These are phyloP conservation scores for Eurois occulta DNA, from an alignment of 2,888 invertebrate species.

Conservation along the genomic window DNA sequence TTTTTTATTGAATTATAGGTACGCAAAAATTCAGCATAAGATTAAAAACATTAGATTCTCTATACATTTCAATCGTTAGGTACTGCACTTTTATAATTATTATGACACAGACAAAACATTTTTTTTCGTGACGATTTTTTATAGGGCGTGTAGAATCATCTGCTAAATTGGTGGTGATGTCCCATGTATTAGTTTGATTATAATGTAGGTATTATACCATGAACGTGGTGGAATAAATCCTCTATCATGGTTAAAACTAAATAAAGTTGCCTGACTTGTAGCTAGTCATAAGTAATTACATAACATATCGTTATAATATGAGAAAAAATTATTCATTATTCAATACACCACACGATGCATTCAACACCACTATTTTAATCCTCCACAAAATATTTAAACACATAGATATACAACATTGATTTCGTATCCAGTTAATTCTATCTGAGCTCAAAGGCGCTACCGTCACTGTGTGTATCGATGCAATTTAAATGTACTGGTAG, in stretches of 20 bases:
- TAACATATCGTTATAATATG: background rate
- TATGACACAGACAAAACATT: background rate
- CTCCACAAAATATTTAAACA: slow-evolving; percentile 1
- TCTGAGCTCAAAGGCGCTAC: slow-evolving; percentile 36
- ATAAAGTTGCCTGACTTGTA: background rate
- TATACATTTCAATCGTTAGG: background rate
- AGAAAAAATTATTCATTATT: background rate
- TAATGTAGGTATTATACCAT: background rate
- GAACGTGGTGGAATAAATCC: background rate
- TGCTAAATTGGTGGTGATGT: background rate
- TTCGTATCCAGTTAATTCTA: slow-evolving; percentile 22
- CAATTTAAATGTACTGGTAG: slow-evolving; percentile 55
- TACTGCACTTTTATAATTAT: background rate
- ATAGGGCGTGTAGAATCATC: background rate
- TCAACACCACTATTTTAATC: background rate
- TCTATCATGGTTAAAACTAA: background rate
- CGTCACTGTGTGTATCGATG: slow-evolving; percentile 32
- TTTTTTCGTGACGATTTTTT: background rate
- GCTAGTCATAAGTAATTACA: background rate
- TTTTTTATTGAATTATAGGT: background rate
- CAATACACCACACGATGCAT: background rate
- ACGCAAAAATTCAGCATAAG: background rate
- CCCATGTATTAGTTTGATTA: background rate
- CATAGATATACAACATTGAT: background rate
- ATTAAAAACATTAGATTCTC: background rate